These are phyloP conservation scores for Adelges cooleyi DNA, from an alignment of 1,140 invertebrate genomes.

Conservation along the genomic window DNA sequence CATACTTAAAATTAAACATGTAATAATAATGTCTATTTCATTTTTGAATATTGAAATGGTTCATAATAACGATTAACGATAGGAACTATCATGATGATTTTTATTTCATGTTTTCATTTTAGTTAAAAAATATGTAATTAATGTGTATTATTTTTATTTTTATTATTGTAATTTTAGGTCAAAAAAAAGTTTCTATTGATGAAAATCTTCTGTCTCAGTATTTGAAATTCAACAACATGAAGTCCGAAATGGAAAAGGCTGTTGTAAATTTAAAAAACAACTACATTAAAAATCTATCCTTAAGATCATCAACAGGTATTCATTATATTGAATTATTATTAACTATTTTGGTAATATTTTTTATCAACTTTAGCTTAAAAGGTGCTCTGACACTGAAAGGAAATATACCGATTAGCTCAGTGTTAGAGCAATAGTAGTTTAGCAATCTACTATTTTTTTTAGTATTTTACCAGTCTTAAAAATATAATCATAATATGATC, in stretches of 20 bases:
- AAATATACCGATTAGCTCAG: too few relatives aligned
- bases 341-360: too few relatives aligned
- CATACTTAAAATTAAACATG: too few relatives aligned
- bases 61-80: too few relatives aligned
- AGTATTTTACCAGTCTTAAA: too few relatives aligned
- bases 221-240: conserved; percentile 56
- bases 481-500: too few relatives aligned
- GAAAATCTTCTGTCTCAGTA: conserved; percentile 54
- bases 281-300: conserved; percentile 62
- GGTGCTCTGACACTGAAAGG: too few relatives aligned
- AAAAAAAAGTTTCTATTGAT: conserved; percentile 56
- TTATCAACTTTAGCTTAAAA: too few relatives aligned
- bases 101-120: background rate
- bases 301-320: conserved; percentile 55
- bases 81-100: background rate
- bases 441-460: too few relatives aligned
- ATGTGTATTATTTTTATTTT: background rate
- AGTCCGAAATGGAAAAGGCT: conserved; percentile 49
- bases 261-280: conserved; percentile 63
- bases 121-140: background rate
- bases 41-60: too few relatives aligned
- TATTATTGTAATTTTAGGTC: conserved; percentile 35
- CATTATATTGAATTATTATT: background rate
- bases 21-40: too few relatives aligned
- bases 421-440: too few relatives aligned